phyloP scores from a whole-genome alignment of 2,888 invertebrate genomes.

The Diaprepes abbreviatus region DNA sequence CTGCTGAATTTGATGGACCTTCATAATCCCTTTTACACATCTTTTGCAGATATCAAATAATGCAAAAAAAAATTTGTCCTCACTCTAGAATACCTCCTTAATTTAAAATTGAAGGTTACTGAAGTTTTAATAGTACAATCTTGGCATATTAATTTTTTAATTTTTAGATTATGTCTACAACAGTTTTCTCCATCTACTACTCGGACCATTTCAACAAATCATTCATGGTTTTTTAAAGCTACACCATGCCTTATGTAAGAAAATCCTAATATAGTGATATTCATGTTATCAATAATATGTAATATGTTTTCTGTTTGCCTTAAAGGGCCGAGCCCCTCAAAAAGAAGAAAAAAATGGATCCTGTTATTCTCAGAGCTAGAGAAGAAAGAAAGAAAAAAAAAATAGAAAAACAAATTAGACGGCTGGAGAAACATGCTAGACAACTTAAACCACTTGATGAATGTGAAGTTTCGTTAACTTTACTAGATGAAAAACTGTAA shows the following conservation, averaged over 20 bases:
- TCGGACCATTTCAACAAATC: conserved; percentile 30
- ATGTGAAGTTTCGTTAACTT: conserved; percentile 78
- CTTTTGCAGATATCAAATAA: no score
- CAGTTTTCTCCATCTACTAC: background rate
- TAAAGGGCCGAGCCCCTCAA: conserved; percentile 90
- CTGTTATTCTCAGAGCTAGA: conserved; percentile 81
- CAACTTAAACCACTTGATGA: conserved; percentile 94
- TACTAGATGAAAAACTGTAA: conserved; percentile 78
- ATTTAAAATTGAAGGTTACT: no score
- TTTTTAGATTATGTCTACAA: conserved; percentile 38
- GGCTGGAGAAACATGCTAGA: conserved; percentile 83
- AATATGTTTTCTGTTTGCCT: no score
- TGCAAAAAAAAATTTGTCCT: no score
- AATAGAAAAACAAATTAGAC: conserved; percentile 88
- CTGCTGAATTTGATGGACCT: no score
- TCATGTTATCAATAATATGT: no score
- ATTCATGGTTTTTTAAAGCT: conserved; percentile 30
- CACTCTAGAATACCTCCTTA: no score
- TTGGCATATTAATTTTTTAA: no score
- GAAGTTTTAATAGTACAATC: no score
- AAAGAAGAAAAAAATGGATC: conserved; percentile 90
- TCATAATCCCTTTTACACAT: no score
- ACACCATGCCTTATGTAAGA: conserved; percentile 47
- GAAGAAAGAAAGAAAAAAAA: conserved; percentile 87
- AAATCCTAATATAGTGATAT: background rate